Percentiles rank a stretch among this genome's conserved stretches.
phyloP scores from a whole-genome alignment of 2,888 invertebrate species.

The Tethea ocularis region DNA sequence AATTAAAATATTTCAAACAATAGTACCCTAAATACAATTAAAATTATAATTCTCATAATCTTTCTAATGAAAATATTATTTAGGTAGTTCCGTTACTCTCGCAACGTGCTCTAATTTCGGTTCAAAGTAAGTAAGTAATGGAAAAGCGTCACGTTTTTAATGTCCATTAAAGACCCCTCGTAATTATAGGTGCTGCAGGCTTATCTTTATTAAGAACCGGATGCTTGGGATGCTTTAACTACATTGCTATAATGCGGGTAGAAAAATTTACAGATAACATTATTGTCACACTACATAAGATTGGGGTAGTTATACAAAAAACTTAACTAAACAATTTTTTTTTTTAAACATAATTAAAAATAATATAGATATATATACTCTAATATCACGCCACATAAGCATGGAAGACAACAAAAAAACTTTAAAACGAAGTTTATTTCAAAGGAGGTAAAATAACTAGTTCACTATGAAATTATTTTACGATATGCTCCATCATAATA shows the following conservation, averaged over 20 bases:
- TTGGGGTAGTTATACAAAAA: too few relatives aligned
- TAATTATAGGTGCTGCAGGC: conserved; percentile 45
- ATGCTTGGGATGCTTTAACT: conserved; percentile 14
- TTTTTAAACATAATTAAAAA: too few relatives aligned
- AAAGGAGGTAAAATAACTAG: too few relatives aligned
- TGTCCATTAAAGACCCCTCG: conserved; percentile 57
- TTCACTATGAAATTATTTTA: too few relatives aligned
- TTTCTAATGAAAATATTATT: conserved; percentile 51
- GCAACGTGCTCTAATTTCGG: conserved; percentile 35
- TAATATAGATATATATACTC: too few relatives aligned
- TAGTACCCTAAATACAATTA: background rate
- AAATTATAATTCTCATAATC: conserved; percentile 26
- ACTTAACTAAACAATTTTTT: too few relatives aligned
- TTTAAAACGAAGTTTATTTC: too few relatives aligned
- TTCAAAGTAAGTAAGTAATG: conserved; percentile 26
- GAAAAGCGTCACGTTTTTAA: conserved; percentile 54
- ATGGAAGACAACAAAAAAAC: too few relatives aligned
- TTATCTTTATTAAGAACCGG: conserved; percentile 54
- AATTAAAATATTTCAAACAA: background rate
- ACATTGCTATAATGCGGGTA: conserved; percentile 22
- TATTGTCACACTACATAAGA: too few relatives aligned
- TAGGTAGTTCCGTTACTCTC: conserved; percentile 30
- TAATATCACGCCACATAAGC: too few relatives aligned
- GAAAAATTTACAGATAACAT: too few relatives aligned
- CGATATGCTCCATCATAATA: too few relatives aligned